Base-by-base conservation (phyloP, 1,140 invertebrate genomes). In the Penaeus japonicus region DNA sequence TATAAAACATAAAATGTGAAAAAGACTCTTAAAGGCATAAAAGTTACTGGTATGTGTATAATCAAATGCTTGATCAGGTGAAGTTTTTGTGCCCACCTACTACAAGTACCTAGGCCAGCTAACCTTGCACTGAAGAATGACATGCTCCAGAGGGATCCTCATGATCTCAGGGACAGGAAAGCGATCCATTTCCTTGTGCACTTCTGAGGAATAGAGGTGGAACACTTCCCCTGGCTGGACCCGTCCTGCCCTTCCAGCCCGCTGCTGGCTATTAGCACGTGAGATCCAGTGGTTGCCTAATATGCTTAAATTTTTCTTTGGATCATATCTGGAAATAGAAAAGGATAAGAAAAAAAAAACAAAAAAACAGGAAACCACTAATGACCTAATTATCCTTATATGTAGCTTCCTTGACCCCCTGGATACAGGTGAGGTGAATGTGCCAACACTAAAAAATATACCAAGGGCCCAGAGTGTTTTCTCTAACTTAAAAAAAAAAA, bases 181-280 rank as follows among this genome's bases (percentile, higher is more conserved):
- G 15, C 93, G 90, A 0, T 91, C 59, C 18, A 96, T 93, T 15
- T 90, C 86, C 3, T 92, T 91, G 65, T 92, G 94, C 30, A 93
- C 92, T 27, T 92, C 90, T 90, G 92, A 92, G 7, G 94, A 94
- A 89, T 96, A 95, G 12, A 98, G 92, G 92, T 97, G 96, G 91
- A 95, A 97, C 91, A 95, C 95, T 92, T 96, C 95, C 7, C 97
- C 97, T 3, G 95, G 93, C 90, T 95, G 93, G 54, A 96, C 95
- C 90, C 95, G 93, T 24, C 95, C 95, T 73, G 95, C 95, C 87
- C 95, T 92, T 30, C 95, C 95, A 91, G 94, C 93, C 62, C 95
- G 92, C 92, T 96, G 95, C 59, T 93, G 92, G 62, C 95, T 92
- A 92, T 95, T 96, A 39, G 95, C 94, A 91, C 94, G 93, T 4